Base-by-base conservation (phyloP, 2,888 invertebrate genomes). In the Octonoba sinensis region DNA sequence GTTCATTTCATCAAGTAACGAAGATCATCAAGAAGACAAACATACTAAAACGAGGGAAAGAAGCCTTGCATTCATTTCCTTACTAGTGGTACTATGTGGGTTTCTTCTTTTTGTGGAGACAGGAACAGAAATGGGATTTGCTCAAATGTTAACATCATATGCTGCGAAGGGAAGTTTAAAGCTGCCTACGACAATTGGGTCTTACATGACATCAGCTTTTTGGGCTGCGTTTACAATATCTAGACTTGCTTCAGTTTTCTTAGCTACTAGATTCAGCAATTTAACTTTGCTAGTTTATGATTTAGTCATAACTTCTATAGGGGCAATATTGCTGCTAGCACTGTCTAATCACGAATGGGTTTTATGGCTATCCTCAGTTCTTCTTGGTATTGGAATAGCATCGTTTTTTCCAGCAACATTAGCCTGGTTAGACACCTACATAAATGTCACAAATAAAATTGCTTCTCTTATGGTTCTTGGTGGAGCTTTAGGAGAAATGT, bases 401-500 rank as follows among this genome's bases (percentile, higher is more conserved):
- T 89, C 89, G 11, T 87, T 89, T 3, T 89, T 90, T 79, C 89
- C 90, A 3, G 87, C 89, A 0, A 87, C 88, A 20, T 87, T 90
- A n/a, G 86, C 88, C 3, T 90, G 90, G 89, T 87, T 89, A 1
- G 89, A 90, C 83, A 86, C 87, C 16, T 89, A 89, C 85, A 87
- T 89, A 69, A 87, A 87, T 18, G 85, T 90, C 20, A 88, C 89
- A 1, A 89, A 90, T 18, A 88, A 88, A 81, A 87, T 88, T 0
- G 88, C 89, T 1, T 88, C 89, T 3, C 86, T 89, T 15, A 87
- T 90, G 72, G 87, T 89, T 3, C 86, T 88, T 1, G 89, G 89
- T 0, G 89, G 88, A 1, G 88, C 89, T 0, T 79, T 89, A 15
- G 89, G 89, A 0, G 89, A 89, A 84, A 89, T 90, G 88, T 82